These are phyloP conservation scores for Indicator maculatus DNA, from an alignment of 2,113 vertebrate genomes.

Conservation along the genomic window DNA sequence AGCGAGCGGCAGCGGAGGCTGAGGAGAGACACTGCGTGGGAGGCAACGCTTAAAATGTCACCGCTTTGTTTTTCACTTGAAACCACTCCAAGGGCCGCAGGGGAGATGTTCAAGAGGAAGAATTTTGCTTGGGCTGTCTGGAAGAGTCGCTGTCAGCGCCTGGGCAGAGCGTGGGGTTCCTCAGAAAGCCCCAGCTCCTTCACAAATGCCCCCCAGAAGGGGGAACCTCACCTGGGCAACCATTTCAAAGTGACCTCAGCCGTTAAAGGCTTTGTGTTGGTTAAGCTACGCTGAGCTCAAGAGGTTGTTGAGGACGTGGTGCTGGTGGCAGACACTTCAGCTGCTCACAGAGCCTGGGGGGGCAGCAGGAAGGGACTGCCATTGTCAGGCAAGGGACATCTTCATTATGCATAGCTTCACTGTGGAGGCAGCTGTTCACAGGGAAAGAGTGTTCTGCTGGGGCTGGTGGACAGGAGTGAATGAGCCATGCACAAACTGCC, in stretches of 20 bases:
- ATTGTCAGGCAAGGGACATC: background rate
- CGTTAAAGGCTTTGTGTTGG: background rate
- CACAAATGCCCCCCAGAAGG: background rate
- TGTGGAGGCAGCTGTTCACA: background rate
- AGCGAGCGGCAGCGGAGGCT: background rate
- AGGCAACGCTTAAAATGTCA: background rate
- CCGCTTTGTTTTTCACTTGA: background rate
- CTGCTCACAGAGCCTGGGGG: accelerated
- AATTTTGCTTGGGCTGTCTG: background rate
- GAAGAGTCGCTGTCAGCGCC: background rate
- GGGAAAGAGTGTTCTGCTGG: background rate
- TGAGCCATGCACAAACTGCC: background rate
- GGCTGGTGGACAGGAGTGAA: background rate
- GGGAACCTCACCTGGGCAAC: background rate
- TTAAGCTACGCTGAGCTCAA: background rate
- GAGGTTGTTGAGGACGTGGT: background rate
- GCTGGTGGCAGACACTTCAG: background rate
- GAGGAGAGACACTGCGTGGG: conserved; percentile 1
- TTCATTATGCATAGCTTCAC: background rate
- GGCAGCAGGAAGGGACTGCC: background rate
- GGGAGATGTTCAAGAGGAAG: background rate
- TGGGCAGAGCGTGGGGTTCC: background rate
- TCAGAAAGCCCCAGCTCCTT: background rate
- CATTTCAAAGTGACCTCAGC: background rate
- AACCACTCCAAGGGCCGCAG: background rate